Percentiles rank a stretch among this genome's conserved stretches.
These are phyloP conservation scores for Drosophila oshimai DNA, from an alignment of 1,140 invertebrate species.

Conservation along the genomic window DNA sequence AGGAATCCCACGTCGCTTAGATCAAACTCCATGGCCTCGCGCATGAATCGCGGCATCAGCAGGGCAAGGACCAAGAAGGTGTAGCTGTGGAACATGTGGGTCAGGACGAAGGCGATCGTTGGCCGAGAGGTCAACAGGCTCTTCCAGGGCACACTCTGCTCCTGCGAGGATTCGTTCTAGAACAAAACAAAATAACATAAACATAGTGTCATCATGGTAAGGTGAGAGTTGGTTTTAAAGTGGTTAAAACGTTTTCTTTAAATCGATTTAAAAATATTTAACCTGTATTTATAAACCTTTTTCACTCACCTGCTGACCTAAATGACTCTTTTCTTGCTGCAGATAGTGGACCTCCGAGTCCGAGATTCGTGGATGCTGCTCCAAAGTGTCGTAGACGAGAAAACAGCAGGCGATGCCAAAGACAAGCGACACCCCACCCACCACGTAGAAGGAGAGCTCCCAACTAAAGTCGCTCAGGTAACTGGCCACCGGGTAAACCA, in stretches of 20 bases:
- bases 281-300: neutral
- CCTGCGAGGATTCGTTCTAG: constrained; percentile 24
- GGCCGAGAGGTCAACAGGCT: constrained; percentile 47
- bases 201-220: too few relatives aligned
- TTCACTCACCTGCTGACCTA: constrained; percentile 16
- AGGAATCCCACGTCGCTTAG: constrained; percentile 55
- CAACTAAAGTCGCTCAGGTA: constrained; percentile 62
- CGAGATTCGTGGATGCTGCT: constrained; percentile 64
- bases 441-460: constrained; percentile 62
- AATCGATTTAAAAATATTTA: too few relatives aligned
- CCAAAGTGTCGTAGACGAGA: constrained; percentile 63
- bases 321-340: neutral
- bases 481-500: constrained; percentile 61
- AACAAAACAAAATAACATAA: too few relatives aligned
- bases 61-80: constrained; percentile 51
- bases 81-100: constrained; percentile 70
- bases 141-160: constrained; percentile 52
- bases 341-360: constrained; percentile 51
- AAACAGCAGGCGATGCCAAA: constrained; percentile 58
- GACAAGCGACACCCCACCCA: constrained; percentile 37
- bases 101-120: constrained; percentile 61
- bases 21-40: constrained; percentile 63
- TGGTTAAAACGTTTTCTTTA: too few relatives aligned
- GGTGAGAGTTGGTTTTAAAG: too few relatives aligned
- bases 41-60: constrained; percentile 63